Conservation (phyloP, 2,113 vertebrate species). For the Rhynchomys soricoides region DNA sequence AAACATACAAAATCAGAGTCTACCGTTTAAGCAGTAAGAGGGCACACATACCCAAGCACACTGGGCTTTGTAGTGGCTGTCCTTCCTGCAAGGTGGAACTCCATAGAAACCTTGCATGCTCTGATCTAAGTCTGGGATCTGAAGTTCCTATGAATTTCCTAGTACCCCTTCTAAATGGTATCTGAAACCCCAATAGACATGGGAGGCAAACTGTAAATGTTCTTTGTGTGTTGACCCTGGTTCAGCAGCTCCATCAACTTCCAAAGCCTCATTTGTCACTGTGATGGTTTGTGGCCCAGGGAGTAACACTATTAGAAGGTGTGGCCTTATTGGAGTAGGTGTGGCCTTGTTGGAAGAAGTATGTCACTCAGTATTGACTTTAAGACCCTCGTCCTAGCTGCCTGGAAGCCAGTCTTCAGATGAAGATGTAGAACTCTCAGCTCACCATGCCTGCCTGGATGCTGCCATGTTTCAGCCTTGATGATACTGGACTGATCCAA, state of each 20-base stretch:
- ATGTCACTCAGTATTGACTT: too few species aligned
- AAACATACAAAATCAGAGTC: conserved; percentile 19
- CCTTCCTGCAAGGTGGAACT: not conserved
- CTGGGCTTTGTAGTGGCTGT: not conserved
- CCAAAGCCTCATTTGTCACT: not conserved
- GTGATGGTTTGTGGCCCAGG: too few species aligned
- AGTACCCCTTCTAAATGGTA: not conserved
- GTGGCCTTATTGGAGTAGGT: too few species aligned
- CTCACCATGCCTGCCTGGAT: too few species aligned
- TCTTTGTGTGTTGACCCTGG: not conserved
- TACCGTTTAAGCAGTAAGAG: not conserved
- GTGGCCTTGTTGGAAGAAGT: too few species aligned
- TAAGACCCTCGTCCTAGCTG: too few species aligned
- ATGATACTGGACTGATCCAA: too few species aligned
- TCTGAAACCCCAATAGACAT: not conserved
- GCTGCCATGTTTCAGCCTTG: too few species aligned
- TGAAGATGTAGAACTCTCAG: too few species aligned
- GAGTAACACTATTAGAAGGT: too few species aligned
- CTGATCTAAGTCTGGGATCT: not conserved
- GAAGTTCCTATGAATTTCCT: not conserved
- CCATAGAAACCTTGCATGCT: not conserved
- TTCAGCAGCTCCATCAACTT: not conserved
- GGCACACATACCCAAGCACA: not conserved
- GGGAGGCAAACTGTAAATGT: not conserved
- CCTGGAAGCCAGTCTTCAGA: too few species aligned